Conservation (phyloP, 2,888 invertebrate genomes). For the Philonicus albiceps region DNA sequence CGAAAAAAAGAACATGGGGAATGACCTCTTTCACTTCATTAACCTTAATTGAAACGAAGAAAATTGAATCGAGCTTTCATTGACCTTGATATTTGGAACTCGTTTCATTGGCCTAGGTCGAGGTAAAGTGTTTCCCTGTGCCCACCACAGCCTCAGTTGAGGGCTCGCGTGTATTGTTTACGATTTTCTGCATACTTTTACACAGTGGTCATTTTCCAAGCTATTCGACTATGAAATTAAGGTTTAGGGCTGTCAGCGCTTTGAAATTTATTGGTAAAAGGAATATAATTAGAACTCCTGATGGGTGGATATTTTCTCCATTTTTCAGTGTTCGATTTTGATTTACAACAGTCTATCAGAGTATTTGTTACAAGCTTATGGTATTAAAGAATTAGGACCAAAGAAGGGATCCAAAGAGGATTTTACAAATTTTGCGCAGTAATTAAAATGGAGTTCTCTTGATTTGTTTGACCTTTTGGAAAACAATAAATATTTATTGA, state of each 20-base stretch:
- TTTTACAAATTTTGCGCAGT: neutral
- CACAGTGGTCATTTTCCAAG: neutral
- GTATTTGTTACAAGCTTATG: neutral
- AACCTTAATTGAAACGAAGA: neutral
- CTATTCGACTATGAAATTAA: neutral
- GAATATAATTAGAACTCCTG: neutral
- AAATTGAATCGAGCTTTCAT: neutral
- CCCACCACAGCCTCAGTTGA: neutral
- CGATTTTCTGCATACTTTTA: neutral
- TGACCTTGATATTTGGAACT: conserved; percentile 2
- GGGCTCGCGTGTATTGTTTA: neutral
- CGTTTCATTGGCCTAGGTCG: conserved; percentile 18
- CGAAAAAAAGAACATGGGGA: neutral
- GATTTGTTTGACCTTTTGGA: too few species aligned
- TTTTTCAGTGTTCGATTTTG: neutral
- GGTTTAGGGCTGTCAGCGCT: neutral
- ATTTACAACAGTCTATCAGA: neutral
- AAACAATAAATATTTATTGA: neutral
- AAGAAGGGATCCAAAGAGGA: neutral
- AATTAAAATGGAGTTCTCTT: neutral
- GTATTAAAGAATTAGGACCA: neutral
- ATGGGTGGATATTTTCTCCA: neutral
- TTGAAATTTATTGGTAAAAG: neutral
- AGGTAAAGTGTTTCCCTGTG: neutral
- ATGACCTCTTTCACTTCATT: conserved; percentile 11